Evolutionary conservation across 2,113 vertebrate genomes (phyloP), one percentile per base, ranked within the genome.

Genomic region (Hippopotamus amphibius): DNA sequence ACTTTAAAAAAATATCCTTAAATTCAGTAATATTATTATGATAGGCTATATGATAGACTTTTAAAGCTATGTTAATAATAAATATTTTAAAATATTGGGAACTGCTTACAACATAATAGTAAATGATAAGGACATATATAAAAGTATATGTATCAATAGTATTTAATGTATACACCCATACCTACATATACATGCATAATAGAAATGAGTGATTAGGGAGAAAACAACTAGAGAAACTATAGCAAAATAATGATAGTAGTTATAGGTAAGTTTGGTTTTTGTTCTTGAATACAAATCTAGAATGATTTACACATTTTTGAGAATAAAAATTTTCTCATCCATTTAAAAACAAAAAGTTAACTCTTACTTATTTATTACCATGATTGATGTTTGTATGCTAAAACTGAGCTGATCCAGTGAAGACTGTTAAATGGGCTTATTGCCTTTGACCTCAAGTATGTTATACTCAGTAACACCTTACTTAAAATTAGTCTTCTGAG

Each of bases 241-340:
- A 24, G 15, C 66, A 85, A 92, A 89, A 90, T 93, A 77, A 77
- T 41, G n/a, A 72, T 65, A 92, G 26, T 37, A 57, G 13, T 88
- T 76, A 48, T 24, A 3, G 6, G 15, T 72, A 69, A 6, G 1
- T 33, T 72, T 37, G 10, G 3, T 5, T 81, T 96, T 85, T 72
- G 30, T 50, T 46, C 46, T 92, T 86, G 22, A 95, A 93, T 89
- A 71, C 50, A 77, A 95, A 46, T 74, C 14, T 83, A 30, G 24
- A 43, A 65, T 88, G 15, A 69, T 71, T 77, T 82, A 26, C 3
- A 30, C 2, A 41, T 74, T 68, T 72, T 63, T 43, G 4, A 26
- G 17, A 63, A 71, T 50, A 76, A 81, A 86, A 89, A n/a, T 3
- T 5, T 61, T 89, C 63, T 53, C 3, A 77, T 61, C 15, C 61